phyloP scores from a whole-genome alignment of 2,113 vertebrate species.

The Thryonomys swinderianus region DNA sequence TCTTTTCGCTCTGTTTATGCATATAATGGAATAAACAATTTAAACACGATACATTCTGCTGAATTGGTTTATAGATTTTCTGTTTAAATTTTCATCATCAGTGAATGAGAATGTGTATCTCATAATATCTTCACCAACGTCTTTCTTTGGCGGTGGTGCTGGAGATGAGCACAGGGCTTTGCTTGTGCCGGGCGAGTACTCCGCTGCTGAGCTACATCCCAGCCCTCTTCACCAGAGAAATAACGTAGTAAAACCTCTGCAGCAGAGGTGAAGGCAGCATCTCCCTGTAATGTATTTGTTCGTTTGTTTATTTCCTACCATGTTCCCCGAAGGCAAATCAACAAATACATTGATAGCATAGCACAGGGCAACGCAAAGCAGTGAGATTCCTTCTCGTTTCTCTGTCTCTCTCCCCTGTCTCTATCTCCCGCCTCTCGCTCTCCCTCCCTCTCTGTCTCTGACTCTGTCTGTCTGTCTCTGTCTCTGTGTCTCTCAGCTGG shows the following conservation, averaged over 20 bases:
- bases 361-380: background rate
- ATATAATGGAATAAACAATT: background rate
- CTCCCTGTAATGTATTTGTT: background rate
- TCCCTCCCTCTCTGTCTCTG: background rate
- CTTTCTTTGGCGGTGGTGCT: background rate
- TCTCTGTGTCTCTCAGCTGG: background rate
- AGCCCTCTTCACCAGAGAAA: background rate
- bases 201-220: background rate
- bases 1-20: background rate
- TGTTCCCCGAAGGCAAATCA: background rate
- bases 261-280: background rate
- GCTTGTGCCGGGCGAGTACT: background rate
- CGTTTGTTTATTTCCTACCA: background rate
- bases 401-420: too few species aligned
- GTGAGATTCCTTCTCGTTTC: background rate
- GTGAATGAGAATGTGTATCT: conserved; percentile 18
- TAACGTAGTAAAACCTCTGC: background rate
- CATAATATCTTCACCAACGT: background rate
- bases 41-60: background rate
- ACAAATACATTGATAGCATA: background rate
- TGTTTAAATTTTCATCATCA: conserved; percentile 27
- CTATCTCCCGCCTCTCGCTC: too few species aligned
- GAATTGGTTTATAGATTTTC: background rate
- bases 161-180: background rate
- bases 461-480: background rate